phyloP scores from a whole-genome alignment of 2,888 invertebrate species.

The Xestoiulus laeticollis region DNA sequence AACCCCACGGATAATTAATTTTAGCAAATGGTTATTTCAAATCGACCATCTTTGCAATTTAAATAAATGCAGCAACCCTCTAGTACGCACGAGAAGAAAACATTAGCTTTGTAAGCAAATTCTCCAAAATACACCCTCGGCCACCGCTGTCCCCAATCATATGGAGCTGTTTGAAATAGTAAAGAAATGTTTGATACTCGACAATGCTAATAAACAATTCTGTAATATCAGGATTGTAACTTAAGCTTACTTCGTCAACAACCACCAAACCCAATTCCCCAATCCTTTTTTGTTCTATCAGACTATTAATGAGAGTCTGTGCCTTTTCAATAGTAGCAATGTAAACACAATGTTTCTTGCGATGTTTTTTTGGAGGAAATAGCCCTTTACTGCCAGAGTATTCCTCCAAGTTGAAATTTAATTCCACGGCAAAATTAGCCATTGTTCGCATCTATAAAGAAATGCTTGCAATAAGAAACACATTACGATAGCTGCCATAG shows the following conservation, averaged over 20 bases:
- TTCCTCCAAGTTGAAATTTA: constrained; percentile 92
- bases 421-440: constrained; percentile 84
- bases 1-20: constrained; percentile 41
- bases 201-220: constrained; percentile 42
- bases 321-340: constrained; percentile 96
- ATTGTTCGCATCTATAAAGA: constrained; percentile 77
- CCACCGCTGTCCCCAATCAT: constrained; percentile 85
- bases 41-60: not conserved
- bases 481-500: not conserved
- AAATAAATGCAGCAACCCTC: not conserved
- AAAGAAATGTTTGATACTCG: too few species aligned
- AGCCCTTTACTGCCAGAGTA: constrained; percentile 90
- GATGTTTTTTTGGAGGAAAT: constrained; percentile 82
- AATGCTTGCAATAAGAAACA: not conserved
- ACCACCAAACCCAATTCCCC: constrained; percentile 80
- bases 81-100: constrained; percentile 72
- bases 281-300: constrained; percentile 79
- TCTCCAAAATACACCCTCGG: constrained; percentile 86
- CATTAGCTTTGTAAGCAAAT: constrained; percentile 80
- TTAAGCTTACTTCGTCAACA: constrained; percentile 79
- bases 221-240: not conserved
- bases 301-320: constrained; percentile 81
- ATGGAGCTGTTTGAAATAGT: constrained; percentile 69
- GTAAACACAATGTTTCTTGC: constrained; percentile 78
- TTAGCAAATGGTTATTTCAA: not conserved